Evolutionary conservation across 2,888 invertebrate species (phyloP), one percentile per base, ranked within the genome.

Genomic region (Frankliniella fusca): DNA sequence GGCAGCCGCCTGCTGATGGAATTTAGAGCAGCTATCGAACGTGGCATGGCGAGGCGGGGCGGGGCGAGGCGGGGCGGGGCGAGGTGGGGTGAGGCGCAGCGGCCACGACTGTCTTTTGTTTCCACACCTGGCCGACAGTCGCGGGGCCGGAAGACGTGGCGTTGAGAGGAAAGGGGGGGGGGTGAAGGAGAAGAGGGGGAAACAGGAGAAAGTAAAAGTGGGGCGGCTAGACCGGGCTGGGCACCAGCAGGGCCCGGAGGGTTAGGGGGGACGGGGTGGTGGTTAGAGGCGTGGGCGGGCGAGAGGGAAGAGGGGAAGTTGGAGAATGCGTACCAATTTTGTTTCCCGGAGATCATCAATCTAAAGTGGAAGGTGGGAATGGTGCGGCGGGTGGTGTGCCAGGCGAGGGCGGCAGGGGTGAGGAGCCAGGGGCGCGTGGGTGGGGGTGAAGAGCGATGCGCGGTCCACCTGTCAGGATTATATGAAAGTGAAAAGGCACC

Each of bases 401-500:
- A 18, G 61, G n/a, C 10, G n/a, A 61, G 15, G 61, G 18, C 18
- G 61, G 7, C 11, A 61, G 61, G 7, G 61, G 7, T 1, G 61
- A 54, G 54, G n/a, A 15, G 3, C 7, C 20, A 15, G 61, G 61
- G 18, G 15, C 0, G 61, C 18, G 61, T 18, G 54, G 20, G 54
- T 18, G 18, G 15, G 61, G 18, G 61, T 18, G 61, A 61, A 38
- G 61, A 18, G 18, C 1, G 61, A 18, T 54, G 54, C 54, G 61
- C 20, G 61, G 61, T 11, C 18, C 27, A 76, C 70, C 70, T 76
- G 70, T 76, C 70, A 23, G 70, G 70, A 76, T 76, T 76, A 27
- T 76, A 76, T 76, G 70, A 76, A 23, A 76, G 27, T 76, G 70
- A 76, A 76, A 27, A 76, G 70, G 61, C 61, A 18, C 61, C 38